Base-by-base conservation (phyloP, 1,140 invertebrate species). In the Belonocnema kinseyi region DNA sequence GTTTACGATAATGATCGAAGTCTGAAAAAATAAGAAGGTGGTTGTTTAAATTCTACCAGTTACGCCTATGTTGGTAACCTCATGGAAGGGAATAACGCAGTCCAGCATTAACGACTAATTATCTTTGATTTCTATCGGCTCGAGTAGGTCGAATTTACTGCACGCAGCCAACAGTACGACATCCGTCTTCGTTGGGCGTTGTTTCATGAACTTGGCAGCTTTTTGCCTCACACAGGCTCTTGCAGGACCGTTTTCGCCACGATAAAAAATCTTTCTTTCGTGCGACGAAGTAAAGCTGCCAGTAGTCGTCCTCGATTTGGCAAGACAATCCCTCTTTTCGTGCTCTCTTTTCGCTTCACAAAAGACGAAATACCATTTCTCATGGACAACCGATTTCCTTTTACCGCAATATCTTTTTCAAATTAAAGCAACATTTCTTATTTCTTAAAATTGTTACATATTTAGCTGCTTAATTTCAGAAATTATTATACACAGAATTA, bases 51-150 rank as follows among this genome's bases (percentile, higher is more conserved):
- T 54, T 54, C 53, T 54, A 17, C n/a, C n/a, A 54, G 53, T 54
- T 54, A 54, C 53, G 53, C 13, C 53, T 10, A 52, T 54, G 17
- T 16, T 54, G 53, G 53, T 54, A 54, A 54, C n/a, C n/a, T 54
- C 53, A 19, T 17, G 16, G 53, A 54, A 54, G 53, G 16, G 10
- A 54, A 54, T 54, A 54, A n/a, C 53, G 53, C 16, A 54, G 53
- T 54, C 70, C 79, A 26, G 56, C 50, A 58, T 82, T 75, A 72
- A 77, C 80, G 76, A 83, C 83, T 84, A 79, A 86, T 85, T 83
- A 86, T 84, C 82, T 79, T 81, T 81, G 78, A 83, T 83, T 85
- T 76, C 83, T 84, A 85, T 83, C 77, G 79, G 75, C 76, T 70
- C n/a, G 73, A 79, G 78, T 78, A 80, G 76, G 73, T 80, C 82